phyloP scores from a whole-genome alignment of 2,797 vertebrate species.

The Myotis vivesi region DNA sequence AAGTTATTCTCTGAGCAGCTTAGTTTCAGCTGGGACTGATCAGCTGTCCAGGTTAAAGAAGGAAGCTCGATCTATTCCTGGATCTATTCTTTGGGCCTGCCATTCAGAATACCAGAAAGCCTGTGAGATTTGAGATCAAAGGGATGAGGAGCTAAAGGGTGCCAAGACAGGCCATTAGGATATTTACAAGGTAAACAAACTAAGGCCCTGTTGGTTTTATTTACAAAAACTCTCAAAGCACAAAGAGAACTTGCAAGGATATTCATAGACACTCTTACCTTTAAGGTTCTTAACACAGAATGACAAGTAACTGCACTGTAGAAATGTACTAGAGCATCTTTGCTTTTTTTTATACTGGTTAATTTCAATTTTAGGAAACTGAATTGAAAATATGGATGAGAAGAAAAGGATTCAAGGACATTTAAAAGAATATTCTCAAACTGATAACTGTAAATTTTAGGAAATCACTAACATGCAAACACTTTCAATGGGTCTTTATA shows the following conservation, averaged over 20 bases:
- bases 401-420: neutral
- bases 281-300: constrained; percentile 38
- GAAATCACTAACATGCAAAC: constrained; percentile 35
- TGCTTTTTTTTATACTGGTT: neutral
- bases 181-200: constrained; percentile 36
- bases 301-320: neutral
- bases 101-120: constrained; percentile 11
- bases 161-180: neutral
- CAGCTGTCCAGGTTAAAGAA: neutral
- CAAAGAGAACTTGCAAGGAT: neutral
- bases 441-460: neutral
- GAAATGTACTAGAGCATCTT: constrained; percentile 40
- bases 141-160: neutral
- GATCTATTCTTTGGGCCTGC: neutral
- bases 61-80: neutral
- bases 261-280: constrained; percentile 18
- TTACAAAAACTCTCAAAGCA: constrained; percentile 42
- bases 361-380: constrained; percentile 45
- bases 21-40: neutral
- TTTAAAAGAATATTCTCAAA: constrained; percentile 44
- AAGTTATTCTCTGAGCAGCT: neutral
- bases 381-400: neutral
- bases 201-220: neutral
- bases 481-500: neutral
- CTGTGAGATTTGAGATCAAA: constrained; percentile 21